A percentile compares a stretch with the other conserved stretches of the same genome.
These are phyloP conservation scores for Drosophila affinis DNA, from an alignment of 2,888 invertebrate species.

Conservation along the genomic window DNA sequence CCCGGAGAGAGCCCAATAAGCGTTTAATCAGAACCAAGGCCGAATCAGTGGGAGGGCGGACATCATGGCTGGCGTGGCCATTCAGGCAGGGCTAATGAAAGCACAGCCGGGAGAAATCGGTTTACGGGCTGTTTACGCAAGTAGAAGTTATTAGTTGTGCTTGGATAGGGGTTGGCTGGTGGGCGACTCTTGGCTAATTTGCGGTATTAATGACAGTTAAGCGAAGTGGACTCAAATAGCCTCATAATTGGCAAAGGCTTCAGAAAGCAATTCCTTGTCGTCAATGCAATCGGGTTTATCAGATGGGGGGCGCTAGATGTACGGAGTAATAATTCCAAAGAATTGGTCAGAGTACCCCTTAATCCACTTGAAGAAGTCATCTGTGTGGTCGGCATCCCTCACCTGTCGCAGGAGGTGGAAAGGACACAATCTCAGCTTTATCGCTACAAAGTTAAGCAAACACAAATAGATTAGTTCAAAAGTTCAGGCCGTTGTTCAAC, in stretches of 20 bases:
- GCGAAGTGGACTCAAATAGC: conserved; percentile 52
- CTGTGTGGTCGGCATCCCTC: neutral
- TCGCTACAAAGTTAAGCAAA: conserved; percentile 79
- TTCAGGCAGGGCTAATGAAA: conserved; percentile 69
- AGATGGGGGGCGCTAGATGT: neutral
- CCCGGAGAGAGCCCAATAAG: conserved; percentile 33
- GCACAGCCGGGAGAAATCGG: conserved; percentile 55
- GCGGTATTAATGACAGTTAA: conserved; percentile 65
- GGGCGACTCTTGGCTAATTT: conserved; percentile 56
- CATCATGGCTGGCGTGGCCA: conserved; percentile 22
- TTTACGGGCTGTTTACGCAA: conserved; percentile 64
- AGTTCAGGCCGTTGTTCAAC: conserved; percentile 55
- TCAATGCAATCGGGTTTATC: conserved; percentile 35
- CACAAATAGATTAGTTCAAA: conserved; percentile 78
- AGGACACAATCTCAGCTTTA: conserved; percentile 57
- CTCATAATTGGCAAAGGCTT: conserved; percentile 65
- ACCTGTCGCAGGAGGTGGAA: conserved; percentile 18
- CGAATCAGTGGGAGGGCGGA: conserved; percentile 3
- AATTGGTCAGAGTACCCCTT: neutral
- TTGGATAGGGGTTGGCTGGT: neutral
- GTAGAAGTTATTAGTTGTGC: conserved; percentile 70
- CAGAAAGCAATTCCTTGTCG: conserved; percentile 17
- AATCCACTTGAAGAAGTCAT: conserved; percentile 8
- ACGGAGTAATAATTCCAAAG: neutral
- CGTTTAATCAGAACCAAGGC: conserved; percentile 51